Evolutionary conservation across 2,113 vertebrate genomes (phyloP).

Genomic region (Ibidorhyncha struthersii): DNA sequence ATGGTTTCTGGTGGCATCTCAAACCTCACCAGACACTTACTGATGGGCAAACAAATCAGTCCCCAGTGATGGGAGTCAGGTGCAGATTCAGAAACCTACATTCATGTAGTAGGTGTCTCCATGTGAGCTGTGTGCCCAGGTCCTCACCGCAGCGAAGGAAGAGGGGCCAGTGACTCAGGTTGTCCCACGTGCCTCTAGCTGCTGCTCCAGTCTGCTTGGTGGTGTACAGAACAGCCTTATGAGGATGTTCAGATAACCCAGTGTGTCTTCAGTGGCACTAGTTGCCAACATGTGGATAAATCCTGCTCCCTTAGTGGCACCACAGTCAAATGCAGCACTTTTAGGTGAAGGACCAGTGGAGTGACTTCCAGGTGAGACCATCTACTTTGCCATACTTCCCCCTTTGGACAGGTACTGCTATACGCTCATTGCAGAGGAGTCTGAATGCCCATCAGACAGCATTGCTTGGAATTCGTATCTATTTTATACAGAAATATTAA

Average conservation of each 20-base stretch:
- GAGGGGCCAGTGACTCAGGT: not conserved
- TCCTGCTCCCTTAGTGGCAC: not conserved
- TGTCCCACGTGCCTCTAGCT: not conserved
- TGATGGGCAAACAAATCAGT: not conserved
- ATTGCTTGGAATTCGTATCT: not conserved
- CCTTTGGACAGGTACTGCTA: not conserved
- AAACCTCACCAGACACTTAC: not conserved
- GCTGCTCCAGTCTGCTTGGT: not conserved
- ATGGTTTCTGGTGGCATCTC: not conserved
- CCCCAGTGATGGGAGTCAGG: not conserved
- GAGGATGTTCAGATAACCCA: not conserved
- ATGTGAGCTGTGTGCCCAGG: not conserved
- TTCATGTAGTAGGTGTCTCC: not conserved
- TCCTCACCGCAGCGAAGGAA: not conserved
- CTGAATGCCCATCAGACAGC: not conserved
- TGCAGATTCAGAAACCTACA: not conserved
- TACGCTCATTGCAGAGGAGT: not conserved
- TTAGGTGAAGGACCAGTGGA: not conserved
- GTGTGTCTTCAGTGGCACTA: not conserved
- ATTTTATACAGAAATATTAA: not conserved
- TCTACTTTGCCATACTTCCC: not conserved
- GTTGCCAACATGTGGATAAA: not conserved
- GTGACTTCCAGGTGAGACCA: not conserved
- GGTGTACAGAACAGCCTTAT: not conserved
- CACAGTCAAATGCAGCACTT: not conserved